A percentile compares a stretch with the other conserved stretches of the same genome.
phyloP scores from a whole-genome alignment of 2,888 invertebrate species.

The Malachius bipustulatus region DNA sequence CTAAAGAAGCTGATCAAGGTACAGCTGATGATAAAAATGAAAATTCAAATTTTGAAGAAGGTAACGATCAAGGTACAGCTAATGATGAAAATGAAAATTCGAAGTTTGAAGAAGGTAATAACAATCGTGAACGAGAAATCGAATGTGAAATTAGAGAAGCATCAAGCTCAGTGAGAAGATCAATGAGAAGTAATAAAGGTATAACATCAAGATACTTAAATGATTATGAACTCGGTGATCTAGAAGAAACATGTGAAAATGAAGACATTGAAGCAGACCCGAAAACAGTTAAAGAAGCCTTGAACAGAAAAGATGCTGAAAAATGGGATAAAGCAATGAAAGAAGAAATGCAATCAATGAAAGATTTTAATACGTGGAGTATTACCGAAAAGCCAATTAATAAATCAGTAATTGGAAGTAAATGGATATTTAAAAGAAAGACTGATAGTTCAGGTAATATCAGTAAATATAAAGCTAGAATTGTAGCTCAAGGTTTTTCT shows the following conservation, averaged over 20 bases:
- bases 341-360: slow-evolving; percentile 4
- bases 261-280: slow-evolving; percentile 4
- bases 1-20: slow-evolving; percentile 1
- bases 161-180: neutral
- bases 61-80: no score
- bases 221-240: slow-evolving; percentile 1
- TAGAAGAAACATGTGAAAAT: neutral
- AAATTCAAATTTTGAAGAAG: neutral
- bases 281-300: slow-evolving; percentile 8
- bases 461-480: slow-evolving; percentile 3
- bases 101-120: neutral
- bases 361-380: neutral
- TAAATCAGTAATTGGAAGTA: slow-evolving; percentile 1
- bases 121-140: neutral
- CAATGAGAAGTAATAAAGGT: no score
- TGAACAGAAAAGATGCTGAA: neutral
- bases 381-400: neutral
- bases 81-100: neutral
- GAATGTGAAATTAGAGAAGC: neutral
- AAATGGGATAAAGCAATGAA: slow-evolving; percentile 4
- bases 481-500: slow-evolving; percentile 5
- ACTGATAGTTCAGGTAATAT: slow-evolving; percentile 5
- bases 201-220: slow-evolving; percentile 1
- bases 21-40: neutral
- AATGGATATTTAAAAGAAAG: slow-evolving; percentile 14